Evolutionary conservation across 2,113 vertebrate genomes (phyloP), one percentile per base, ranked within the genome.

Genomic region (Cyanoliseus patagonus): DNA sequence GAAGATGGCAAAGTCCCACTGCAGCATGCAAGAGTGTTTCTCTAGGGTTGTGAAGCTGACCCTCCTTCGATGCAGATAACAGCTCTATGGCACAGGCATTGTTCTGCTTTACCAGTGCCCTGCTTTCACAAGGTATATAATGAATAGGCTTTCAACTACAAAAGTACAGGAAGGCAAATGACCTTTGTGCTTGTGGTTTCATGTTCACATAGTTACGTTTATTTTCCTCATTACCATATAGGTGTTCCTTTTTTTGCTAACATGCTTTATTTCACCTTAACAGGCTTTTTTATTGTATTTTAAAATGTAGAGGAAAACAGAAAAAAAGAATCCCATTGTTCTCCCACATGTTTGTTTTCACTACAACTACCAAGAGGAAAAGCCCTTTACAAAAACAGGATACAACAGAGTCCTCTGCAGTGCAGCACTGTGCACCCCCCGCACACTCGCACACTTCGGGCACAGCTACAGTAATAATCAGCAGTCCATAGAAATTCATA

Each of bases 301-400:
- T 3, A 85, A 76, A 95, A 86, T 49, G 66, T 35, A 66, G 72
- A 96, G 97, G 95, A 86, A 97, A 83, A 55, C 19, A 90, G 87
- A 88, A 88, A 97, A 95, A 76, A 96, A 85, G 75, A 39, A 33
- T 63, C 91, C 93, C 85, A 97, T 97, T 97, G 96, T 97, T 97
- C 97, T 93, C 84, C 69, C 68, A 67, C 77, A 73, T 92, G 70
- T 97, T 97, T 97, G 96, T 94, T 97, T 97, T 96, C 95, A 96
- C 94, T 96, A 94, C 94, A 52, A 70, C 39, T 95, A 63, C 88
- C 85, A 96, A 97, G 96, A 97, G 97, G 97, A 97, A 97, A 96
- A 86, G 88, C 39, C 88, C 84, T 92, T 88, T 61, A 88, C 95
- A 92, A 97, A 97, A 97, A 96, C 96, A 97, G 97, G 97, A 97